Evolutionary conservation across 2,113 vertebrate species (phyloP), one percentile per base, ranked within the genome.

Genomic region (Pyxicephalus adspersus): DNA sequence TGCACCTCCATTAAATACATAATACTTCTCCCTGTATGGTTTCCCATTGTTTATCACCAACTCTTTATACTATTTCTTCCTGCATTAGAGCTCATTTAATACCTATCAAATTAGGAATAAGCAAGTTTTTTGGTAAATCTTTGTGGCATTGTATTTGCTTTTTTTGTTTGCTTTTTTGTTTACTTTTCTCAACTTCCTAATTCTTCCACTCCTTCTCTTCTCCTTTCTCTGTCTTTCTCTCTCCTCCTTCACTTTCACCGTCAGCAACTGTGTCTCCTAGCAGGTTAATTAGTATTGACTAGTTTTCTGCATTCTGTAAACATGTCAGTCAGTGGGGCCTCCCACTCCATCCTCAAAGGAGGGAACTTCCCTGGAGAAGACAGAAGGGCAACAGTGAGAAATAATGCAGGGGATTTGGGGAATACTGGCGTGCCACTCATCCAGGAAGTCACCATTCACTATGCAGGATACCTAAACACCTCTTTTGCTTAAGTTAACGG

Each of bases 261-360:
- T 82, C 80, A 82, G 80, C 80, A 58, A 65, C 79, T 74, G 79
- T 81, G 80, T 82, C 80, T 75, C 63, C 80, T 75, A 25, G 80
- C 80, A 82, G 80, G 80, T 82, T 82, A 82, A 82, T 82, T 82
- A 82, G 70, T 82, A 82, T 82, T 82, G 80, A 82, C 80, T 82
- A 66, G 71, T 75, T 82, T 82, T 82, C 80, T 75, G 71, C 80
- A 75, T 75, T 82, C 80, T 82, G 71, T 82, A 82, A 82, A 82
- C 80, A 82, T 82, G 80, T 66, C 80, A 82, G 61, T 82, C 80
- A 75, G 63, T 66, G 16, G 61, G 80, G 80, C 71, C 71, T 82
- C 71, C 78, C 31, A 74, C 60, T 72, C n/a, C 61, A 81, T 81
- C 50, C 68, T 81, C 79, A 64, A 66, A 65, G 80, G 80, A 82